Evolutionary conservation across 2,888 invertebrate species (phyloP).

Genomic region (Macrostomum cliftonense): DNA sequence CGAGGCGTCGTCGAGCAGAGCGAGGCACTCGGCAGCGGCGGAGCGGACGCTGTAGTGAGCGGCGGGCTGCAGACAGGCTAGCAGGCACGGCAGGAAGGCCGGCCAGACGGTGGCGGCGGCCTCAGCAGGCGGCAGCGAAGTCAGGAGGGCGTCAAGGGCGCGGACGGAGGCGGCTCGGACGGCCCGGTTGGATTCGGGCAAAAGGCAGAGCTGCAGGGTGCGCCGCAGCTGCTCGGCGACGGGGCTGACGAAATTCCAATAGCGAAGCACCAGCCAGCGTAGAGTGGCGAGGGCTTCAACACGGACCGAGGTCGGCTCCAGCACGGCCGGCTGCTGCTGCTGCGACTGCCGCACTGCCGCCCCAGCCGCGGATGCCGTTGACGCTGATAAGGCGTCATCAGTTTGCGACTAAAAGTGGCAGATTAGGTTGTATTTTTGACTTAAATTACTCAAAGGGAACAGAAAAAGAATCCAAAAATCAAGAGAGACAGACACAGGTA

Average conservation of each 20-base stretch:
- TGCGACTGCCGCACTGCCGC: not conserved
- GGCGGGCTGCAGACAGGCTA: not conserved
- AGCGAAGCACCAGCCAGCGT: not conserved
- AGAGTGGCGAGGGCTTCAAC: slow-evolving; percentile 4
- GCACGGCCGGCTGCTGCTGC: not conserved
- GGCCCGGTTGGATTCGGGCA: not conserved
- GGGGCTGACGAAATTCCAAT: not conserved
- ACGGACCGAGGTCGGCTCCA: not conserved
- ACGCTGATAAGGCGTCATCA: too few species aligned
- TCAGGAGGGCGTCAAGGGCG: not conserved
- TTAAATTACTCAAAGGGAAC: too few species aligned
- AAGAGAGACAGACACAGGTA: too few species aligned
- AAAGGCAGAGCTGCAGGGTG: slow-evolving; percentile 1
- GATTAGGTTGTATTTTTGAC: too few species aligned
- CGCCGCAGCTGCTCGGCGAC: not conserved
- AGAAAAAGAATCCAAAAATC: too few species aligned
- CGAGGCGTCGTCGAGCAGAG: slow-evolving; percentile 3
- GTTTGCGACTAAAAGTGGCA: too few species aligned
- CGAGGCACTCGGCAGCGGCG: slow-evolving; percentile 3
- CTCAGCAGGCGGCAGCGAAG: not conserved
- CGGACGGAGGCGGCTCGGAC: not conserved
- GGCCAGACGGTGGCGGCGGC: not conserved
- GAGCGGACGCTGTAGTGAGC: slow-evolving; percentile 4
- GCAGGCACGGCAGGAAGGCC: not conserved
- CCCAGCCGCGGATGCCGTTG: not conserved